Evolutionary conservation across 2,888 invertebrate genomes (phyloP).

Genomic region (Rhyacophila evoluta): DNA sequence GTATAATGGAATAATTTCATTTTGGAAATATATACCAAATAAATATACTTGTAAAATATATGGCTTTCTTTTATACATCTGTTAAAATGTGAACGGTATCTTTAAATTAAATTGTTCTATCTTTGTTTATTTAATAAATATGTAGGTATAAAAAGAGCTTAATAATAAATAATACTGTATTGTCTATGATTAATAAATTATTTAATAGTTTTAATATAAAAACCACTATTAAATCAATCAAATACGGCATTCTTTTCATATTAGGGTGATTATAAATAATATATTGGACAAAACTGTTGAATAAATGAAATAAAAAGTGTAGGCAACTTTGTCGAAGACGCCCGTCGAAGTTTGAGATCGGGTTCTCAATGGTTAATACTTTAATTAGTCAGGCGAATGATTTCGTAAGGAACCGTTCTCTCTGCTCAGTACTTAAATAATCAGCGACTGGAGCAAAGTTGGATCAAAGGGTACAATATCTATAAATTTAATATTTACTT

Average conservation of each 20-base stretch:
- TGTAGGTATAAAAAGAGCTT: no score
- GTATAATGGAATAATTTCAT: no score
- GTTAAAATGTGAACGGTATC: no score
- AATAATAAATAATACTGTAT: no score
- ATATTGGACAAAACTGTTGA: not conserved
- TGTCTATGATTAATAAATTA: no score
- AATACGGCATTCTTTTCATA: not conserved
- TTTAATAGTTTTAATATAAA: no score
- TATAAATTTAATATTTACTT: slow-evolving; percentile 22
- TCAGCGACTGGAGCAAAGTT: not conserved
- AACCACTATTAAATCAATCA: no score
- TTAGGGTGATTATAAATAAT: not conserved
- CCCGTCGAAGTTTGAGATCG: not conserved
- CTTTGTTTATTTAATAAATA: no score
- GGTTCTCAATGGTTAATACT: not conserved
- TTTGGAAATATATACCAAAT: no score
- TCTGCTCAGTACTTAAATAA: not conserved
- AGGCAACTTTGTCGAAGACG: not conserved
- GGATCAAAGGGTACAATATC: not conserved
- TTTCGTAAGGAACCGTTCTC: not conserved
- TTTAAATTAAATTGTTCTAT: no score
- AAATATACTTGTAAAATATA: no score
- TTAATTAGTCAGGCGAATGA: slow-evolving; percentile 2
- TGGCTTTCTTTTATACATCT: no score
- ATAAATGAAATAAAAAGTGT: not conserved